Conservation (phyloP, 2,113 vertebrate genomes). For the Butastur rufipennis region DNA sequence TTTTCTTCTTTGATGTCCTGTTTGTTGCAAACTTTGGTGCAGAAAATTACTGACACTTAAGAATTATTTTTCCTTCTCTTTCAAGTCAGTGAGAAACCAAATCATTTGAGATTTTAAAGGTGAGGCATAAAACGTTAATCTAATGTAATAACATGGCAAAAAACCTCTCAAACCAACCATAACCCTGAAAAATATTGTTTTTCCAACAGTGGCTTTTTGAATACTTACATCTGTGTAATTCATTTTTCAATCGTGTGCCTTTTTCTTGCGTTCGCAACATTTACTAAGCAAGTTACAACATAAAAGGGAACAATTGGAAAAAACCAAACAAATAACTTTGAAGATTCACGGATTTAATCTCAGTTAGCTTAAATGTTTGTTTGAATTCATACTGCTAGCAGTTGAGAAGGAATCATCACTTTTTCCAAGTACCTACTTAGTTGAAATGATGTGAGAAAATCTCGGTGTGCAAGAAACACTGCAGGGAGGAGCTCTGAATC, state of each 20-base stretch:
- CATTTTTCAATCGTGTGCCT: background rate
- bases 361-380: background rate
- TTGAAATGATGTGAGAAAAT: background rate
- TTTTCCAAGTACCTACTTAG: background rate
- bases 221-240: background rate
- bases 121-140: constrained; percentile 5
- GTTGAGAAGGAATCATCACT: background rate
- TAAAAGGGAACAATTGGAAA: background rate
- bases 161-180: background rate
- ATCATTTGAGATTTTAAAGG: constrained; percentile 14
- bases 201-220: constrained; percentile 16
- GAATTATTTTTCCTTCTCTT: constrained; percentile 27
- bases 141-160: background rate
- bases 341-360: background rate
- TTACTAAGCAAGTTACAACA: background rate
- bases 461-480: background rate
- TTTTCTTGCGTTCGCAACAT: background rate
- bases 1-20: constrained; percentile 34
- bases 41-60: constrained; percentile 27
- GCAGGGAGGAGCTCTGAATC: background rate
- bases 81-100: constrained; percentile 40
- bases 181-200: background rate
- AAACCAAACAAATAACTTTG: background rate
- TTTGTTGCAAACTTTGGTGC: constrained; percentile 29
- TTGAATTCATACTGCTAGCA: background rate